Base-by-base conservation (phyloP, 1,140 invertebrate genomes). In the Lepidurus apus region DNA sequence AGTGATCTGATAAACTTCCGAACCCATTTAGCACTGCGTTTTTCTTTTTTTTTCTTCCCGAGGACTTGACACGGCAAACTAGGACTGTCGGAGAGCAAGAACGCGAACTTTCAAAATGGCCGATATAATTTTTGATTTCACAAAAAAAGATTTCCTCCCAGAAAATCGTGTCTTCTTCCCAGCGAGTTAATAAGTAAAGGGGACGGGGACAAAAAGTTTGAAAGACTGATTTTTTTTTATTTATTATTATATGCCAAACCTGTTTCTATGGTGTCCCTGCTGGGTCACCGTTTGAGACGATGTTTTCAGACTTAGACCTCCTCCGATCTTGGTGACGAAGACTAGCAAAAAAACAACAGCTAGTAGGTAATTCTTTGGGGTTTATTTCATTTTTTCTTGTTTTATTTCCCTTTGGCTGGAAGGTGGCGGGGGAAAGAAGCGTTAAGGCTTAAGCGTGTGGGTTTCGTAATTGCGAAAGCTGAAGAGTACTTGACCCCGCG, bases 191-290 rank as follows among this genome's bases (percentile, higher is more conserved):
- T 65, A 65, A 65, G 53, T 65, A 65, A 21, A 65, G 53, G 13
- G 53, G 34, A 34, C 3, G 34, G 34, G n/a, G 53, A 21, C 10
- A 47, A 47, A 47, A 65, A 65, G 21, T 21, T 65, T 65, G 53
- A 65, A 65, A 65, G 21, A n/a, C 6, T 7, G 1, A 6, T 9
- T 65, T 65, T 65, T 65, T 65, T 65, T 13, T 21, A 65, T 65
- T 65, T n/a, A n/a, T 65, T 65, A 65, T 65, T 65, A 65, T 65
- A 65, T 65, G 21, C 53, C 53, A 65, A 65, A 65, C 53, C 53
- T 65, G 53, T 65, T 34, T 65, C 53, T 65, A 65, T 65, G 53
- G 53, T 65, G 53, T 65, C 53, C 53, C 53, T 21, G 53, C 53
- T 65, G 53, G 53, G 53, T 17, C 9, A 65, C 53, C 53, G 21